Percentiles rank a stretch among this genome's conserved stretches.
phyloP scores from a whole-genome alignment of 2,797 vertebrate genomes.

The Naso thynnoides region DNA sequence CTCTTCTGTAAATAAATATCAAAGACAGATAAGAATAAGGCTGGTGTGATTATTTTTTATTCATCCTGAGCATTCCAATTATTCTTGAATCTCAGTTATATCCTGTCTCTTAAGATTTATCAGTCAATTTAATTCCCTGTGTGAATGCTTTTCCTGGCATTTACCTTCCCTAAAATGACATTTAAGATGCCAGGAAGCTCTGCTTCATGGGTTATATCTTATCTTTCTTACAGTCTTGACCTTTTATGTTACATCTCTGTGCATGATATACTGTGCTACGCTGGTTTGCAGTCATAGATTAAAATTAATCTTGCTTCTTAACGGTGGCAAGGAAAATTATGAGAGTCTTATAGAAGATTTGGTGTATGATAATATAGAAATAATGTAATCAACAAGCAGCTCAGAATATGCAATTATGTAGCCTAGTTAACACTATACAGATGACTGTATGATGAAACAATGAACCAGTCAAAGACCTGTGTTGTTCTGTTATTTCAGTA shows the following conservation, averaged over 20 bases:
- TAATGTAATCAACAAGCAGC: not conserved
- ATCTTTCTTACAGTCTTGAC: slow-evolving; percentile 23
- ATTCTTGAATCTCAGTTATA: slow-evolving; percentile 1
- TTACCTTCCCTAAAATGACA: slow-evolving; percentile 24
- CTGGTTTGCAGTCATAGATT: slow-evolving; percentile 5
- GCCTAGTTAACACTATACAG: too few relatives aligned
- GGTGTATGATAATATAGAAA: not conserved
- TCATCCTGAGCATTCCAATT: too few relatives aligned
- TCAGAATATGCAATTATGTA: too few relatives aligned
- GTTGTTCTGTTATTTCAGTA: too few relatives aligned
- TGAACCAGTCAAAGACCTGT: too few relatives aligned
- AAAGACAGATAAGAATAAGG: slow-evolving; percentile 47
- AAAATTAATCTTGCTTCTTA: not conserved
- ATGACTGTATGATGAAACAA: too few relatives aligned
- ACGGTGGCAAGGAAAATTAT: not conserved
- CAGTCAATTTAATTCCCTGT: slow-evolving; percentile 14
- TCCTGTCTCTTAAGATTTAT: not conserved
- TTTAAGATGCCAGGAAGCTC: not conserved
- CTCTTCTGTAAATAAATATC: slow-evolving; percentile 85
- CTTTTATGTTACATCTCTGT: slow-evolving; percentile 9
- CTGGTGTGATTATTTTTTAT: slow-evolving; percentile 1
- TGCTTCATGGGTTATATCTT: not conserved
- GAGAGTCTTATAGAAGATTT: not conserved
- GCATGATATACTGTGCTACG: not conserved
- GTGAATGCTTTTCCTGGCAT: slow-evolving; percentile 29